Conservation (phyloP, 2,113 vertebrate genomes). For the Tyrannus savana region DNA sequence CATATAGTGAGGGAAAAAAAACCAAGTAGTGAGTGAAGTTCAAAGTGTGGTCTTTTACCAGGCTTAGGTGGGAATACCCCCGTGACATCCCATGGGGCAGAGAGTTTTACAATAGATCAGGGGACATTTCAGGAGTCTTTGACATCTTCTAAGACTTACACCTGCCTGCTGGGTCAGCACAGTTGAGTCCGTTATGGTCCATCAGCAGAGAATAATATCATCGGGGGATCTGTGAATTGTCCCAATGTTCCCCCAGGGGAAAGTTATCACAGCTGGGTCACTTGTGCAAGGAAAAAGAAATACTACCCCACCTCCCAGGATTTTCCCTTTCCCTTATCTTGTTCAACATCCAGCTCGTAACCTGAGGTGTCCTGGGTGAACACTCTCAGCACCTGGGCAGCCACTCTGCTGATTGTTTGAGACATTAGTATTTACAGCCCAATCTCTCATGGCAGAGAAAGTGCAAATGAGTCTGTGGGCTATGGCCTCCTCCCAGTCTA, state of each 20-base stretch:
- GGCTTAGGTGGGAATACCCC: not conserved
- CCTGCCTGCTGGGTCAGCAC: not conserved
- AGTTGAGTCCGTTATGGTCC: not conserved
- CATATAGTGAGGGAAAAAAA: not conserved
- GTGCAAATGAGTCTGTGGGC: not conserved
- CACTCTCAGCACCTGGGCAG: not conserved
- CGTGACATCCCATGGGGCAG: not conserved
- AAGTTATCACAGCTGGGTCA: not conserved
- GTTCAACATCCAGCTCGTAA: not conserved
- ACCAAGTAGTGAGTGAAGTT: not conserved
- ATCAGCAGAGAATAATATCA: not conserved
- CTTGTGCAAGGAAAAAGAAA: not conserved
- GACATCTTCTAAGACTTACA: not conserved
- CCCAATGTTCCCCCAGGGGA: not conserved
- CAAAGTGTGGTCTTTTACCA: not conserved
- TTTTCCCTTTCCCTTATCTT: not conserved
- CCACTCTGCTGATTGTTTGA: not conserved
- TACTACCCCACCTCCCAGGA: not conserved
- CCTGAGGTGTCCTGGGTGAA: not conserved
- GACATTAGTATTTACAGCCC: not conserved
- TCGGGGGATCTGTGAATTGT: not conserved
- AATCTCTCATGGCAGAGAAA: not conserved
- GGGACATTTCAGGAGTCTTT: not conserved
- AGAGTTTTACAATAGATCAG: not conserved
- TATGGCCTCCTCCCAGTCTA: not conserved